phyloP scores from a whole-genome alignment of 2,888 invertebrate genomes.

The Cecidostiba fungosa region DNA sequence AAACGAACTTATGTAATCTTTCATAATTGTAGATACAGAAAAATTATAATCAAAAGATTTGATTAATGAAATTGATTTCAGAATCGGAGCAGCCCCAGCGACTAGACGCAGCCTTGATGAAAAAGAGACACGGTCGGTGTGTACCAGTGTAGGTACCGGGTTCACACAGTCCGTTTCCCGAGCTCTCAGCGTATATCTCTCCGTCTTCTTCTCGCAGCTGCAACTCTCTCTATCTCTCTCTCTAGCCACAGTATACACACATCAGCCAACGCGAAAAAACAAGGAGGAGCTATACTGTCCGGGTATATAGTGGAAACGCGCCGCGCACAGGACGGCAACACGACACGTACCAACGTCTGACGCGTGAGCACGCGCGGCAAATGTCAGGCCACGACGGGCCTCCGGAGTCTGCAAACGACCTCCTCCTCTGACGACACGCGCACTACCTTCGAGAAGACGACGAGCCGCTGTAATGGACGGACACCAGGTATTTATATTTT shows the following conservation, averaged over 20 bases:
- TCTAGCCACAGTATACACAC: neutral
- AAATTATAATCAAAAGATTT: neutral
- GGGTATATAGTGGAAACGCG: neutral
- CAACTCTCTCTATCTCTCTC: neutral
- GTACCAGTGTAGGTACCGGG: neutral
- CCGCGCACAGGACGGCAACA: neutral
- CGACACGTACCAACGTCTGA: constrained; percentile 2
- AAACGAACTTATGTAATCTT: neutral
- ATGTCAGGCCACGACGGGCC: constrained; percentile 53
- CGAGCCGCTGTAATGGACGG: constrained; percentile 58
- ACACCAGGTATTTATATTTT: constrained; percentile 56
- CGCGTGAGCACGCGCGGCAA: constrained; percentile 47
- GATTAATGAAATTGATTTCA: neutral
- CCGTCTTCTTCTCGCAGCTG: neutral
- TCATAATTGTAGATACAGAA: neutral
- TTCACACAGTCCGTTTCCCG: constrained; percentile 1
- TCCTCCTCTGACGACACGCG: constrained; percentile 35
- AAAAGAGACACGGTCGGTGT: neutral
- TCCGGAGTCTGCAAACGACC: constrained; percentile 33
- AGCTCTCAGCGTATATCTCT: constrained; percentile 14
- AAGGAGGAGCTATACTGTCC: constrained; percentile 4
- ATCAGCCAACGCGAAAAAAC: neutral
- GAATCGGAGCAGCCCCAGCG: neutral
- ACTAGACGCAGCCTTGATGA: neutral
- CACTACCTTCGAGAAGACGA: constrained; percentile 14